Conservation (phyloP, 2,113 vertebrate genomes). For the Syrrhaptes paradoxus region DNA sequence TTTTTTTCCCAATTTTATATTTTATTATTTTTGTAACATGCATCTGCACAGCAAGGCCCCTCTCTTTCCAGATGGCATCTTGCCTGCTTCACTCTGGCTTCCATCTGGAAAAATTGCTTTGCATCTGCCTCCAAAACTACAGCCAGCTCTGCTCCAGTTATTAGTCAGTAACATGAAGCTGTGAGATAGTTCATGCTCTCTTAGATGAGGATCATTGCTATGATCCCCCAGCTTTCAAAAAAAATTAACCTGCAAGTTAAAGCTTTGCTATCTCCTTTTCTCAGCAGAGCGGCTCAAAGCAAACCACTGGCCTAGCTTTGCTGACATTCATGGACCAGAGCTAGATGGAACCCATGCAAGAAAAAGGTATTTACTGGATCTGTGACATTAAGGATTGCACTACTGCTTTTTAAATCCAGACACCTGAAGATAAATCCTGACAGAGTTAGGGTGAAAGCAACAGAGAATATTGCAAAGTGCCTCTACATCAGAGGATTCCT, state of each 20-base stretch:
- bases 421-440: not conserved
- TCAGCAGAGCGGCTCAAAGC: not conserved
- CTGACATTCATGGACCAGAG: not conserved
- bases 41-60: constrained; percentile 32
- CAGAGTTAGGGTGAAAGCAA: not conserved
- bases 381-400: not conserved
- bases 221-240: not conserved
- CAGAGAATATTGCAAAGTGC: not conserved
- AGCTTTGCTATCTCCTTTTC: not conserved
- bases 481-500: not conserved
- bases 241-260: not conserved
- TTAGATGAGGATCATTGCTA: not conserved
- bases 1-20: constrained; percentile 12
- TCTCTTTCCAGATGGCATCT: constrained; percentile 56
- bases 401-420: not conserved
- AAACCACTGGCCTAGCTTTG: not conserved
- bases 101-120: constrained; percentile 52
- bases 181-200: not conserved
- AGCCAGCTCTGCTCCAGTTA: constrained; percentile 47
- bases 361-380: not conserved
- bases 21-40: constrained; percentile 14
- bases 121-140: constrained; percentile 41
- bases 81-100: constrained; percentile 55
- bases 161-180: not conserved
- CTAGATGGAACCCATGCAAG: not conserved